Evolutionary conservation across 2,113 vertebrate species (phyloP), one percentile per base, ranked within the genome.

Genomic region (Oncorhynchus gorbuscha): DNA sequence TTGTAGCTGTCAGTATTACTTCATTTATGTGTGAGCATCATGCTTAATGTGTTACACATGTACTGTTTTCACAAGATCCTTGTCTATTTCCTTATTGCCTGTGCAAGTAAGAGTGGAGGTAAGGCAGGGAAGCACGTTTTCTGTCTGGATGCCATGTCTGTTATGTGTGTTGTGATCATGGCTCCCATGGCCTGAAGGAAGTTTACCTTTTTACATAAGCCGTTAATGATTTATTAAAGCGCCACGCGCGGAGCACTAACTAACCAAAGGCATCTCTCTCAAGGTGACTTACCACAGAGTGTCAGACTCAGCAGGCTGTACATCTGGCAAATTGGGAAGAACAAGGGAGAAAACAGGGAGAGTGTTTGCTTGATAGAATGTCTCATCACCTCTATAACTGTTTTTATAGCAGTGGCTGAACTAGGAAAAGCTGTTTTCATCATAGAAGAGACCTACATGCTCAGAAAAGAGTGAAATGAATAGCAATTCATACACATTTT

Each of bases 211-310:
- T 74, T 83, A 79, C 81, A 79, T 77, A 77, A 83, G 84, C 81
- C 62, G 76, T 79, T 86, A 79, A 81, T 86, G 84, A 86, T 86
- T 85, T 83, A 86, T 81, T 83, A 81, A 81, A 69, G 77, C 62
- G 39, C 66, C 22, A 65, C 2, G 39, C 24, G 58, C 61, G 70
- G 65, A 73, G 72, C 69, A 76, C 73, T 79, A 76, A 73, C 61
- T 74, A 67, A 78, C 73, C 75, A 16, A 64, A 74, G 39, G 30
- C 72, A 73, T 79, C 74, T 68, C 71, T 77, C 81, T 83, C 79
- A 86, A 83, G 81, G 81, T 86, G 81, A 83, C 72, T 79, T 76
- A 65, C 68, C n/a, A 73, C 70, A 49, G 66, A 69, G 32, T 45
- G 39, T 45, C 35, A 65, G 62, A 65, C 61, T 20, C 39, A 45